These are phyloP conservation scores for Spicauda simplicius DNA, from an alignment of 2,888 invertebrate genomes.

Conservation along the genomic window DNA sequence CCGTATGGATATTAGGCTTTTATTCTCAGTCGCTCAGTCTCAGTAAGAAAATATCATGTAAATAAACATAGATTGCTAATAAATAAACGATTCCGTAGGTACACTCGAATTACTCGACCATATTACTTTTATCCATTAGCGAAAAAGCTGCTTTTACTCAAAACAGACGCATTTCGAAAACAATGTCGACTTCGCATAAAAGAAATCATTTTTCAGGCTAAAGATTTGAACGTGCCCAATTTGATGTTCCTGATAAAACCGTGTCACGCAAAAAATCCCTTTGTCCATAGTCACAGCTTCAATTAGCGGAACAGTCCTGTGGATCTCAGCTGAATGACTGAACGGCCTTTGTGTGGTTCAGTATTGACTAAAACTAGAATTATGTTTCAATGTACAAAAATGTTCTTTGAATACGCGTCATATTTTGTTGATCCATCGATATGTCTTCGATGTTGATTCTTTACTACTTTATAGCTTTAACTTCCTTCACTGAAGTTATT, in stretches of 20 bases:
- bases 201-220: slow-evolving; percentile 8
- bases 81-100: too few relatives aligned
- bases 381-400: neutral
- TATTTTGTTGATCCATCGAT: too few relatives aligned
- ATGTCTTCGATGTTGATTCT: too few relatives aligned
- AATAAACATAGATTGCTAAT: too few relatives aligned
- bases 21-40: too few relatives aligned
- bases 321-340: slow-evolving; percentile 11
- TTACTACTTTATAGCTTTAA: too few relatives aligned
- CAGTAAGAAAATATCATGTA: too few relatives aligned
- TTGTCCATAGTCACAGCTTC: slow-evolving; percentile 20
- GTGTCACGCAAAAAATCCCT: slow-evolving; percentile 23
- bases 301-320: slow-evolving; percentile 22
- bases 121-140: neutral
- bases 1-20: too few relatives aligned
- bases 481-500: too few relatives aligned
- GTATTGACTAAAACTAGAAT: neutral
- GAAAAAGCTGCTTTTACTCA: neutral
- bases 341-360: slow-evolving; percentile 14
- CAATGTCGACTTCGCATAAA: slow-evolving; percentile 6
- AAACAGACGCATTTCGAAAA: slow-evolving; percentile 1
- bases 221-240: slow-evolving; percentile 26
- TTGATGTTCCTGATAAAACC: slow-evolving; percentile 16
- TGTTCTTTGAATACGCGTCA: too few relatives aligned
- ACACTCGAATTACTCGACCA: too few relatives aligned